Percentiles rank a stretch among this genome's conserved stretches.
phyloP scores from a whole-genome alignment of 1,140 invertebrate genomes.

The Orius insidiosus region DNA sequence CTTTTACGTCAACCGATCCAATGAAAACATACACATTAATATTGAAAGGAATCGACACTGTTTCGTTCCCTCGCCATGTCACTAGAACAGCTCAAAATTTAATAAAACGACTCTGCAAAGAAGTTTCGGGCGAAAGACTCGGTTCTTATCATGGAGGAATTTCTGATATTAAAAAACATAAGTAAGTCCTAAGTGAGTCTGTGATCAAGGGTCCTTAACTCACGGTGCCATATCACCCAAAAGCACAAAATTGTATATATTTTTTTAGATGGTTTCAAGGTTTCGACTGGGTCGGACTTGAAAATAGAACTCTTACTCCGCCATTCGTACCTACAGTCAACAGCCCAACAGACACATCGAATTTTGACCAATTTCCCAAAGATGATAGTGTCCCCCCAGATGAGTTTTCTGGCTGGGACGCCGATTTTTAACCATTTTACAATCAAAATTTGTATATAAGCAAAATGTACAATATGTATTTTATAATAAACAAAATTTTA shows the following conservation, averaged over 20 bases:
- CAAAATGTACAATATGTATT: no score
- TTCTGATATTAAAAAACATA: slow-evolving; percentile 80
- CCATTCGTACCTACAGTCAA: slow-evolving; percentile 63
- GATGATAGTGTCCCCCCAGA: slow-evolving; percentile 44
- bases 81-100: slow-evolving; percentile 61
- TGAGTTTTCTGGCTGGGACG: slow-evolving; percentile 56
- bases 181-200: slow-evolving; percentile 35
- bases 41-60: slow-evolving; percentile 75
- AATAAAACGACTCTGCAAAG: slow-evolving; percentile 73
- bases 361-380: slow-evolving; percentile 51
- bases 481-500: no score
- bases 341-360: slow-evolving; percentile 38
- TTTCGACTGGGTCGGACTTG: slow-evolving; percentile 82
- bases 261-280: slow-evolving; percentile 69
- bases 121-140: slow-evolving; percentile 76
- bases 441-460: no score
- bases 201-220: slow-evolving; percentile 17
- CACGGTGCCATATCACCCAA: neutral
- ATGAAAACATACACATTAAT: slow-evolving; percentile 97
- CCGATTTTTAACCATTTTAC: slow-evolving; percentile 35
- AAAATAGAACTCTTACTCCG: slow-evolving; percentile 47
- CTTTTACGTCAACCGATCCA: slow-evolving; percentile 76
- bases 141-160: slow-evolving; percentile 85
- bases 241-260: neutral
- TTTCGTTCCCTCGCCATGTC: slow-evolving; percentile 65